A percentile compares a stretch with the other conserved stretches of the same genome.
Evolutionary conservation across 1,140 invertebrate species (phyloP).

Genomic region (Drosophila setifemur): DNA sequence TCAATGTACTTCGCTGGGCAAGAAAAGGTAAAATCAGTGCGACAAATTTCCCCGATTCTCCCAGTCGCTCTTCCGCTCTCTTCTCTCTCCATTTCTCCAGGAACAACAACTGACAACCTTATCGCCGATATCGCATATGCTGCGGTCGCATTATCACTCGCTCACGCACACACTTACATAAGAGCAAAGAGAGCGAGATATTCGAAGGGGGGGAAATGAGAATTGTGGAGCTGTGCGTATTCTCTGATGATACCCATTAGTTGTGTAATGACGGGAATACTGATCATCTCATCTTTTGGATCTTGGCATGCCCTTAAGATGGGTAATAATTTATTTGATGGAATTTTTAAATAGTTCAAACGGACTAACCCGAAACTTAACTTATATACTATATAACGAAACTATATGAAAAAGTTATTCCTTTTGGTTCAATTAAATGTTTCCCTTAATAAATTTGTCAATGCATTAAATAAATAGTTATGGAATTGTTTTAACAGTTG

Average conservation of each 20-base stretch:
- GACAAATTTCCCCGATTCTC: conserved; percentile 12
- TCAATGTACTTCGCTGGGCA: conserved; percentile 36
- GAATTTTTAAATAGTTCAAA: too few relatives aligned
- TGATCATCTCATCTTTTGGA: too few relatives aligned
- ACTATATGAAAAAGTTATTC: too few relatives aligned
- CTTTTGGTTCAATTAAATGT: too few relatives aligned
- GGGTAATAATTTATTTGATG: too few relatives aligned
- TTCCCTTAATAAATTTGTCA: too few relatives aligned
- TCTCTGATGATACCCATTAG: conserved; percentile 5
- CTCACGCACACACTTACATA: not conserved
- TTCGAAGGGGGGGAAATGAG: conserved; percentile 9
- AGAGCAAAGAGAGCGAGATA: conserved; percentile 7
- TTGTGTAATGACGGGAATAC: too few relatives aligned
- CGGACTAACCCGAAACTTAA: too few relatives aligned
- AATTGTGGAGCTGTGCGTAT: conserved; percentile 3
- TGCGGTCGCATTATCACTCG: conserved; percentile 65
- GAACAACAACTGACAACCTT: conserved; percentile 53
- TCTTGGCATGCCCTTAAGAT: too few relatives aligned
- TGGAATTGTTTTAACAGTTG: too few relatives aligned
- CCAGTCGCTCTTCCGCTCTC: not conserved
- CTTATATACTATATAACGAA: too few relatives aligned
- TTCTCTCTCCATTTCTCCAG: not conserved
- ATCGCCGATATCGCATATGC: conserved; percentile 67
- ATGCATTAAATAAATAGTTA: too few relatives aligned
- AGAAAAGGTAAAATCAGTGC: conserved; percentile 56